Base-by-base conservation (phyloP, 2,888 invertebrate genomes). In the Drosophila buzzatii region DNA sequence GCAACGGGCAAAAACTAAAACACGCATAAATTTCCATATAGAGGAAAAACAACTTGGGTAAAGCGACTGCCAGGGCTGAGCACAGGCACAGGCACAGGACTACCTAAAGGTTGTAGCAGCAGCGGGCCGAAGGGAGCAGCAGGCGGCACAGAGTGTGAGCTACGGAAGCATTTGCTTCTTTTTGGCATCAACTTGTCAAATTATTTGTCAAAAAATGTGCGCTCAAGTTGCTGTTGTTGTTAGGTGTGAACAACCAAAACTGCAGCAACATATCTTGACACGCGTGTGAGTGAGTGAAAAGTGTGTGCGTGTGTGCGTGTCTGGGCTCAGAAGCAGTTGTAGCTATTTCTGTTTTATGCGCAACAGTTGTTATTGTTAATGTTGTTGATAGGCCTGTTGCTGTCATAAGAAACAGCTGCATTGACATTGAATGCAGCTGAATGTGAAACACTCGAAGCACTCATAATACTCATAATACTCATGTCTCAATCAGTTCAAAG, bases 361-460 rank as follows among this genome's bases (percentile, higher is more conserved):
- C 79, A 79, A 79, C 76, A 76, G 72, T 78, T 76, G 62, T 41
- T 37, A 45, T 39, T 63, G 45, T 45, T 45, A 45, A 45, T 45
- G 53, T 59, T 66, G 71, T 70, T 60, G 75, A 66, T 76, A 71
- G 71, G 72, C 69, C 63, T 81, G 77, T 70, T 82, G 33, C 68
- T 80, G 75, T 81, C 72, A 64, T 70, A 51, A 65, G 27, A 61
- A 85, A 82, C 85, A 85, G 85, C 85, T 90, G 85, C 85, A 82
- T 76, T 85, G 85, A 88, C 85, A 85, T 90, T 90, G 85, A 89
- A 81, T 73, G 49, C 52, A 49, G 44, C 53, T 37, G 33, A 53
- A 20, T 23, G 44, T 23, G 37, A 39, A 59, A 33, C 44, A 56
- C 56, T 16, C 44, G 35, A 12, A 35, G 1, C 20, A 51, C 18